phyloP scores from a whole-genome alignment of 2,113 vertebrate species.

The Cyrtonyx montezumae region DNA sequence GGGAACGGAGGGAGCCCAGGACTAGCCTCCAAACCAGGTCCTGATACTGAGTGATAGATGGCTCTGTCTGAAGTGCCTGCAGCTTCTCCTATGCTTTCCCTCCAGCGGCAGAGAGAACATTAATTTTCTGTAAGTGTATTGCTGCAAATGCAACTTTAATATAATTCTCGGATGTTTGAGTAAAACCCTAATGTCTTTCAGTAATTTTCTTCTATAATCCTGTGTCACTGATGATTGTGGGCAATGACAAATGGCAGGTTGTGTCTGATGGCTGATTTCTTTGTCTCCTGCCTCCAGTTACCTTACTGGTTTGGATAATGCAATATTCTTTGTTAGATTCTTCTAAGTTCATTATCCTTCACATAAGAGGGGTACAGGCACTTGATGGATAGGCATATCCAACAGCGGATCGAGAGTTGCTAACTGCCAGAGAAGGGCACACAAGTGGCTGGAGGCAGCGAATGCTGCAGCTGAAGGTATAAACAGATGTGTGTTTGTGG shows the following conservation, averaged over 20 bases:
- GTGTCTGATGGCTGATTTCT: background rate
- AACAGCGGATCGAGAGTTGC: background rate
- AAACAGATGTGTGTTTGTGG: background rate
- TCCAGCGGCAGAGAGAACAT: constrained; percentile 39
- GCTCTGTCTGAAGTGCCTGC: constrained; percentile 30
- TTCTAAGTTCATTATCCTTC: constrained; percentile 41
- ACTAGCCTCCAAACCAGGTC: constrained; percentile 25
- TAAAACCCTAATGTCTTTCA: constrained; percentile 66
- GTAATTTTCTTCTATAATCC: constrained; percentile 52
- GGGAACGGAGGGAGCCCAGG: constrained; percentile 7
- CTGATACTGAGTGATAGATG: constrained; percentile 53
- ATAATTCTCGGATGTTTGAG: constrained; percentile 64
- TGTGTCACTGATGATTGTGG: constrained; percentile 35
- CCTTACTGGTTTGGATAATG: constrained; percentile 43
- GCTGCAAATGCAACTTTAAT: constrained; percentile 71
- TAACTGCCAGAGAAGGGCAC: background rate
- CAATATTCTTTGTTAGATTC: constrained; percentile 45
- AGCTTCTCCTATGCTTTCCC: constrained; percentile 41
- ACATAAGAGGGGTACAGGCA: background rate
- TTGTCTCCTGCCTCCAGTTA: constrained; percentile 30
- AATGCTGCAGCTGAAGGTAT: background rate
- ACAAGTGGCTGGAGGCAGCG: background rate
- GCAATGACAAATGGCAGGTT: constrained; percentile 51
- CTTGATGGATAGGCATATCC: constrained; percentile 32
- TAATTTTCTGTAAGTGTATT: constrained; percentile 73